Conservation (phyloP, 64 coral and sea anemone genomes). For the Dendronephthya gigantea region DNA sequence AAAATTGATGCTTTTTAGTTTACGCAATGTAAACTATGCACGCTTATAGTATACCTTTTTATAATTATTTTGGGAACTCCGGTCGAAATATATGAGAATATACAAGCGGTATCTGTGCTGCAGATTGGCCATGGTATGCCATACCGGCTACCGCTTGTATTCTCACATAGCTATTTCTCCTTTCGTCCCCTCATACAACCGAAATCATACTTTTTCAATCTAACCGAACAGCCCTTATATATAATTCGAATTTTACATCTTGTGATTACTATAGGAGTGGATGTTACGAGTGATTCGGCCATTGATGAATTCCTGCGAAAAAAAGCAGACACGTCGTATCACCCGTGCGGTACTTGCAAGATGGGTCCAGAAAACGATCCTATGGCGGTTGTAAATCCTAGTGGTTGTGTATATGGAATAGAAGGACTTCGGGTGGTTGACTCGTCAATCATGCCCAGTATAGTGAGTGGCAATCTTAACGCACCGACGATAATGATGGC, state of each 20-base stretch:
- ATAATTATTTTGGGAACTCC: too few relatives aligned
- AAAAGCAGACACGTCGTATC: background rate
- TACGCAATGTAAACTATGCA: too few relatives aligned
- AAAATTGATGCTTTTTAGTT: too few relatives aligned
- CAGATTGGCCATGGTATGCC: too few relatives aligned
- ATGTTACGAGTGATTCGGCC: background rate
- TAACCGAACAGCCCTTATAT: too few relatives aligned
- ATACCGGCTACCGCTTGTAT: too few relatives aligned
- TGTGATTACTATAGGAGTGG: background rate
- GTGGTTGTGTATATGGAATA: slow-evolving; percentile 34
- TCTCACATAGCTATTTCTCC: too few relatives aligned
- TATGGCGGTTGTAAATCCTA: slow-evolving; percentile 45
- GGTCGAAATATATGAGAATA: too few relatives aligned
- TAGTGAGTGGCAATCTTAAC: slow-evolving; percentile 65
- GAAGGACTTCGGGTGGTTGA: slow-evolving; percentile 50
- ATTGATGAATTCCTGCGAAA: slow-evolving; percentile 13
- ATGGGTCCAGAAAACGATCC: slow-evolving; percentile 45
- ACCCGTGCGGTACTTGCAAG: slow-evolving; percentile 33
- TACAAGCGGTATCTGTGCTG: too few relatives aligned
- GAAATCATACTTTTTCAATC: too few relatives aligned
- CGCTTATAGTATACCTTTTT: too few relatives aligned
- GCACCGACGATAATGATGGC: slow-evolving; percentile 64
- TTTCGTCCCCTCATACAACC: too few relatives aligned
- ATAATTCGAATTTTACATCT: background rate
- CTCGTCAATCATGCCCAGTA: slow-evolving; percentile 54